Evolutionary conservation across 2,113 vertebrate genomes (phyloP).

Genomic region (Tyrannus savana): DNA sequence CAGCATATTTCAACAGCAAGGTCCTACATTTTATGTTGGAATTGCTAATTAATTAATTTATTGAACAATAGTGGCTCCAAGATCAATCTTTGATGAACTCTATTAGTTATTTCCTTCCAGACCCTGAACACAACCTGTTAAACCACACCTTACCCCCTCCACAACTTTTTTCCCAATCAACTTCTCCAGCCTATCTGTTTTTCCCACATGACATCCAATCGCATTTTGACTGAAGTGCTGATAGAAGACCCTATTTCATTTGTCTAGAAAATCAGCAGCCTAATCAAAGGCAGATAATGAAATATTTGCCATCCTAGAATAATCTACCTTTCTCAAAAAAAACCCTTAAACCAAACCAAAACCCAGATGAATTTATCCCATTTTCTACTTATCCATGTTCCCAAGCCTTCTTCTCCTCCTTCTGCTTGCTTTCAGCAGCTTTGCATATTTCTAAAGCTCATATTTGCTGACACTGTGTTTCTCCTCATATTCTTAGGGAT

Average conservation of each 20-base stretch:
- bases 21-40: not conserved
- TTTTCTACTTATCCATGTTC: not conserved
- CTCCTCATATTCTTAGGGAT: not conserved
- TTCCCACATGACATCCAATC: not conserved
- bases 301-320: not conserved
- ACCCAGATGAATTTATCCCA: not conserved
- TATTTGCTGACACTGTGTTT: not conserved
- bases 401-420: not conserved
- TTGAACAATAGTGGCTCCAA: not conserved
- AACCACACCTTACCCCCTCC: not conserved
- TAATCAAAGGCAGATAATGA: conserved; percentile 30
- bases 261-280: conserved; percentile 19
- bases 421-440: not conserved
- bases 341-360: not conserved
- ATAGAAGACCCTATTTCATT: not conserved
- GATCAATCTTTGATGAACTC: not conserved
- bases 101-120: not conserved
- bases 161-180: not conserved
- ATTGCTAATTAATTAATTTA: not conserved
- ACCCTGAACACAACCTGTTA: not conserved
- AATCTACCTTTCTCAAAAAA: not conserved
- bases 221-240: not conserved
- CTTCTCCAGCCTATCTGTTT: not conserved
- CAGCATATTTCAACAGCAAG: not conserved
- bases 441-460: not conserved